These are phyloP conservation scores for Plumapathes pennacea DNA, from an alignment of 92 coral and sea anemone species.

Conservation along the genomic window DNA sequence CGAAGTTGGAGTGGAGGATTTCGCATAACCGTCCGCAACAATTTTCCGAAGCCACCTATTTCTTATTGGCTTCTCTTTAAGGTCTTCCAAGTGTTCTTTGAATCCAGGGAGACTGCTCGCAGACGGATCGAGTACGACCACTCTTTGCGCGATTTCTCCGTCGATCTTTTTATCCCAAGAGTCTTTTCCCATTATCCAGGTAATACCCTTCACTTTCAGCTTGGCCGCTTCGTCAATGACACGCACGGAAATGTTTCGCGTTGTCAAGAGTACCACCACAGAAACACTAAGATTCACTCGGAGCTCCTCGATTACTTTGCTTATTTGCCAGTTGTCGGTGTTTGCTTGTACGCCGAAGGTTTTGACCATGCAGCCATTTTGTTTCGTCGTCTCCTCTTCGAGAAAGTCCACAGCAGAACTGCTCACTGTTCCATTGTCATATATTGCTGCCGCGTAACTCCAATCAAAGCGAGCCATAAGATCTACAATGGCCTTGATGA, in stretches of 20 bases:
- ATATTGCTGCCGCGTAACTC: conserved; percentile 72
- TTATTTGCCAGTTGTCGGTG: conserved; percentile 38
- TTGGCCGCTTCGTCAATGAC: conserved; percentile 69
- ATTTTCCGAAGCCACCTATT: conserved; percentile 26
- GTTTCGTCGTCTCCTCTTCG: conserved; percentile 37
- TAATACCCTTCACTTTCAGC: conserved; percentile 61
- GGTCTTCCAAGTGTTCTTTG: conserved; percentile 28
- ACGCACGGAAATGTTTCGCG: conserved; percentile 41
- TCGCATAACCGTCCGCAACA: neutral
- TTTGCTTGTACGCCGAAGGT: conserved; percentile 38
- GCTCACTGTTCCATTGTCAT: conserved; percentile 46
- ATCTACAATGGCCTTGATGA: conserved; percentile 61
- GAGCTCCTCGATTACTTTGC: conserved; percentile 33
- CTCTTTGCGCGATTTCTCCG: conserved; percentile 72
- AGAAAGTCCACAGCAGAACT: conserved; percentile 23
- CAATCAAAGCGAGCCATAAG: conserved; percentile 72
- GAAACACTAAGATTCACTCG: conserved; percentile 61
- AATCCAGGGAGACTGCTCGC: conserved; percentile 52
- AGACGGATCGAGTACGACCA: conserved; percentile 63
- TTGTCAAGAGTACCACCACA: conserved; percentile 64
- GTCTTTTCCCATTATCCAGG: conserved; percentile 69
- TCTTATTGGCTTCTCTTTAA: neutral
- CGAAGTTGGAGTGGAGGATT: neutral
- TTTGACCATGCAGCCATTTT: conserved; percentile 52
- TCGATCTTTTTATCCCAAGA: conserved; percentile 72